These are phyloP conservation scores for Copidosoma floridanum DNA, from an alignment of 1,140 invertebrate genomes.

Conservation along the genomic window DNA sequence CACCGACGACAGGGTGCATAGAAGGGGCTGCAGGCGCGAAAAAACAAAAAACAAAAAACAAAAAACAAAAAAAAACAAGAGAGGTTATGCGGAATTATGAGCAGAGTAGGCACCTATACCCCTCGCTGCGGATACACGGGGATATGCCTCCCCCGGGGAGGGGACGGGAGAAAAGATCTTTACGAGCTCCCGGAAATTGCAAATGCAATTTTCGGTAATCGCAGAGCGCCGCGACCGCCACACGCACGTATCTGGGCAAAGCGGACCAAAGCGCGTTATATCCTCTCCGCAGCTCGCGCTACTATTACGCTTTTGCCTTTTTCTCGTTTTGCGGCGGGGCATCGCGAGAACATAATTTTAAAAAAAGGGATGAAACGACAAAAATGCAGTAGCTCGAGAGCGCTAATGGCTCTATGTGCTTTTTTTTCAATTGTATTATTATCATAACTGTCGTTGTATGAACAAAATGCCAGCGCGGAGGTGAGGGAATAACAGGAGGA, in stretches of 20 bases:
- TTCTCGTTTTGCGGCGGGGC: no score
- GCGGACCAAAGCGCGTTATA: no score
- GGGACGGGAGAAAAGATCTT: constrained; percentile 29
- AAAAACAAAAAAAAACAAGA: no score
- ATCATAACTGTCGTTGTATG: background rate
- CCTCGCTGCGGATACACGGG: no score
- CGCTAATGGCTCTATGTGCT: background rate
- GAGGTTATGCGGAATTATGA: no score
- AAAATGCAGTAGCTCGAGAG: no score
- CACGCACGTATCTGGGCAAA: background rate
- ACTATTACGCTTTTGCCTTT: no score
- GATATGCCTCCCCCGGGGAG: constrained; percentile 27
- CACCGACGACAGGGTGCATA: constrained; percentile 30
- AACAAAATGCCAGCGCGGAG: background rate
- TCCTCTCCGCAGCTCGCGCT: no score
- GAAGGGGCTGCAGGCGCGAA: background rate
- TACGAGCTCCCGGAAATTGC: constrained; percentile 33
- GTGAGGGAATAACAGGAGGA: background rate
- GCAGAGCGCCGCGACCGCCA: background rate
- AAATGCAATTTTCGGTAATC: constrained; percentile 38
- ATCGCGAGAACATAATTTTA: no score
- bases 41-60: no score
- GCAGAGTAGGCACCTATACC: no score
- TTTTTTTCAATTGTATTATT: background rate
- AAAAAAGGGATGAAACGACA: no score